Percentiles rank a stretch among this genome's conserved stretches.
phyloP scores from a whole-genome alignment of 1,140 invertebrate species.

The Diprion similis region DNA sequence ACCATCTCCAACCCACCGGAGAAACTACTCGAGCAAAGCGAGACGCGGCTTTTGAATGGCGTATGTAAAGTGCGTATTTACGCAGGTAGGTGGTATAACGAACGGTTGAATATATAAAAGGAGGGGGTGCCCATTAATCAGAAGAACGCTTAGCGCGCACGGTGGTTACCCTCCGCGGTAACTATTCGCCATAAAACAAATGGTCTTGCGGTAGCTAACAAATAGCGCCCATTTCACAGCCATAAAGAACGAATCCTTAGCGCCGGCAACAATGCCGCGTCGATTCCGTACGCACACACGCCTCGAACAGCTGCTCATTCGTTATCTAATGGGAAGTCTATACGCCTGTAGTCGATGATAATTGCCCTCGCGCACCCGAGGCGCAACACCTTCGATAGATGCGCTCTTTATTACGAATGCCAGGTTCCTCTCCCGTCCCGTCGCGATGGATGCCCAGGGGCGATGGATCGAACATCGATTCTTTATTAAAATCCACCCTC shows the following conservation, averaged over 20 bases:
- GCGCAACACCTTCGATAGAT: constrained; percentile 42
- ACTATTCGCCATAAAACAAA: constrained; percentile 4
- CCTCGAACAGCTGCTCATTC: constrained; percentile 51
- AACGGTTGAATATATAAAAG: background rate
- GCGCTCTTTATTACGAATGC: constrained; percentile 49
- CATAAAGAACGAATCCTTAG: constrained; percentile 40
- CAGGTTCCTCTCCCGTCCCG: constrained; percentile 39
- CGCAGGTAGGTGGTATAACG: background rate
- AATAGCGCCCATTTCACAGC: constrained; percentile 21
- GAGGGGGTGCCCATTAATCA: background rate
- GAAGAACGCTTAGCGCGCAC: constrained; percentile 2
- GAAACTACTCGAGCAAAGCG: no score
- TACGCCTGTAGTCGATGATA: constrained; percentile 42
- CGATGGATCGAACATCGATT: constrained; percentile 50
- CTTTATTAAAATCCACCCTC: constrained; percentile 55
- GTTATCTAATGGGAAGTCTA: constrained; percentile 59
- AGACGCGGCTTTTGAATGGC: no score
- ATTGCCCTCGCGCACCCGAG: constrained; percentile 53
- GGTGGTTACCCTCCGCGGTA: background rate
- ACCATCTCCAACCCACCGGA: no score
- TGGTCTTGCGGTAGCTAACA: constrained; percentile 1
- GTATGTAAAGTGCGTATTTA: background rate
- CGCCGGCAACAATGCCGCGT: constrained; percentile 14
- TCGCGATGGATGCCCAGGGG: constrained; percentile 34
- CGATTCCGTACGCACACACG: background rate